Percentiles rank a stretch among this genome's conserved stretches.
These are phyloP conservation scores for Scarus forsteni DNA, from an alignment of 2,797 vertebrate species.

Conservation along the genomic window DNA sequence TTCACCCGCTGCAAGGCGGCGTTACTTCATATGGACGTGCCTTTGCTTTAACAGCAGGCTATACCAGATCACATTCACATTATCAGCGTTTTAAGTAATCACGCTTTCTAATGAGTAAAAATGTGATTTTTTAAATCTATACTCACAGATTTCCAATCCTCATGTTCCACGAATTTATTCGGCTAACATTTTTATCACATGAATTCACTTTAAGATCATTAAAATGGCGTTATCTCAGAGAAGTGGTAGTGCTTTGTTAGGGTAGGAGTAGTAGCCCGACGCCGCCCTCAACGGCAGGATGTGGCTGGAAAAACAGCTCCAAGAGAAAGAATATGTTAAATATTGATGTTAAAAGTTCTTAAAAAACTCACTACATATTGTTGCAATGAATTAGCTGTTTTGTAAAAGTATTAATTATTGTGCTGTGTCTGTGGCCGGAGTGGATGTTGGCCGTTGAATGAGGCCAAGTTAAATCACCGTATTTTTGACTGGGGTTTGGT, in stretches of 20 bases:
- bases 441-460: neutral
- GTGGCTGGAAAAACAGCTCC: neutral
- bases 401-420: too few species aligned
- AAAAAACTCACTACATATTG: neutral
- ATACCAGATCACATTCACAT: slow-evolving; percentile 14
- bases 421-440: neutral
- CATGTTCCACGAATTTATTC: neutral
- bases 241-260: neutral
- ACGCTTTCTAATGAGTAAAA: accelerated
- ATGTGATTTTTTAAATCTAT: accelerated
- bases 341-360: neutral
- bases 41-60: neutral
- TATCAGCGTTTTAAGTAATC: accelerated
- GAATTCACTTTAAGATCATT: accelerated
- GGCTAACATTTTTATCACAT: neutral
- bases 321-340: accelerated
- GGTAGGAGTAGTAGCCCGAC: slow-evolving; percentile 9
- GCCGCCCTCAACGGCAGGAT: slow-evolving; percentile 23
- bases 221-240: neutral
- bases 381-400: neutral
- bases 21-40: neutral
- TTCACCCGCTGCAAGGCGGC: slow-evolving; percentile 1
- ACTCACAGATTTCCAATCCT: accelerated
- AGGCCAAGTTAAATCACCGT: neutral
- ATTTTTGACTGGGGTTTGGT: slow-evolving; percentile 17